Base-by-base conservation (phyloP, 2,888 invertebrate species). In the Mythimna loreyi region DNA sequence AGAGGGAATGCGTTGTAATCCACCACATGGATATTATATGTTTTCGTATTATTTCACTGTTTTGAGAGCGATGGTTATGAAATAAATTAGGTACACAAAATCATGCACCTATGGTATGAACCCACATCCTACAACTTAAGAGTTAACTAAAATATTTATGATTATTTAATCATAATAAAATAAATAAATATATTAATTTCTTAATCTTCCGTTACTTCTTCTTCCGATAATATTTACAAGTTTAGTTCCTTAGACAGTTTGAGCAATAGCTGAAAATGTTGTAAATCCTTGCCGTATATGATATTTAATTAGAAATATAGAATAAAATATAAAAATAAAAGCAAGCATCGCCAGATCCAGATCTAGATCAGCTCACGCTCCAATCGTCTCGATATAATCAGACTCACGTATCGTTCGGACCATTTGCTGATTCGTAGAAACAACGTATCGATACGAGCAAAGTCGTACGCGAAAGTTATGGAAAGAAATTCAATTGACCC, bases 361-460 rank as follows among this genome's bases (percentile, higher is more conserved):
- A 65, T 65, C 72, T 72, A 74, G 70, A 75, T 72, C 30, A 68
- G 71, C 47, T 71, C 72, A 74, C 67, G 71, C 60, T 68, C 78
- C 76, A 75, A 80, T 80, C 76, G 68, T 40, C 67, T 58, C 71
- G 81, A 88, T 83, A 81, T 86, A 85, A 88, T 87, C 86, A 85
- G 78, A 60, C 72, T 80, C 87, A 87, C 87, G 88, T 87, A 86
- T 76, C 75, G 78, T 72, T 72, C 75, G 78, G 66, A 45, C 75
- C 82, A 86, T 87, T 87, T 86, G 78, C 83, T 80, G 81, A 82
- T 86, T 87, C 84, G 76, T 71, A 81, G 83, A 80, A 86, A 73
- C 70, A 71, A 72, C 61, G 57, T 71, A 73, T 73, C 58, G 68
- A 67, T 68, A 71, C 67, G 63, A 75, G 70, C 59, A 40, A 74